phyloP scores from a whole-genome alignment of 2,888 invertebrate genomes.

The Phortica magna region DNA sequence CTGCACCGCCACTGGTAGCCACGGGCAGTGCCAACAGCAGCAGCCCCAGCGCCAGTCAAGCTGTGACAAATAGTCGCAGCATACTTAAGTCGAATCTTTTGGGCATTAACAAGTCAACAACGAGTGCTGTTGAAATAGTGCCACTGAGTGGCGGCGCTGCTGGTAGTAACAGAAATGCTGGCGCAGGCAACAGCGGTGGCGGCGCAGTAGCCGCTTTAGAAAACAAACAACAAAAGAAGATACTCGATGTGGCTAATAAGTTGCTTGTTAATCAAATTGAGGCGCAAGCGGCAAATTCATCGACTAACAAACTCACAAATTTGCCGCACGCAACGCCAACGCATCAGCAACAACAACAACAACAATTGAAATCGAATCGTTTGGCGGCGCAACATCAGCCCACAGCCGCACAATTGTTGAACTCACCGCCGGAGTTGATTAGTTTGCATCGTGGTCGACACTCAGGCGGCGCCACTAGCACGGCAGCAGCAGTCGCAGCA shows the following conservation, averaged over 20 bases:
- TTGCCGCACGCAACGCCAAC: constrained; percentile 10
- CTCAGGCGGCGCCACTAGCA: constrained; percentile 58
- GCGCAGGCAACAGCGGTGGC: background rate
- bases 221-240: constrained; percentile 74
- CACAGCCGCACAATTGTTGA: constrained; percentile 60
- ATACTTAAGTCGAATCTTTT: constrained; percentile 75
- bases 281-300: constrained; percentile 45
- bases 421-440: constrained; percentile 81
- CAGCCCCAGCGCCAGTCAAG: constrained; percentile 38
- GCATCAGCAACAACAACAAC: constrained; percentile 12
- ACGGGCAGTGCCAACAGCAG: constrained; percentile 43
- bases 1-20: constrained; percentile 49
- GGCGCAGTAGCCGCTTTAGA: constrained; percentile 28
- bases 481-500: constrained; percentile 68
- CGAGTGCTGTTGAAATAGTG: constrained; percentile 67
- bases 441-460: constrained; percentile 79
- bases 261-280: constrained; percentile 64
- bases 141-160: constrained; percentile 57
- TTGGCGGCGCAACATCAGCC: background rate
- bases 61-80: constrained; percentile 71
- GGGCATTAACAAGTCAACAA: constrained; percentile 62
- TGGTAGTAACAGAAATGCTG: constrained; percentile 11
- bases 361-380: constrained; percentile 6
- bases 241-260: constrained; percentile 73
- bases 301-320: constrained; percentile 26